phyloP scores from a whole-genome alignment of 1,140 invertebrate genomes.

The Pteromalus puparum region DNA sequence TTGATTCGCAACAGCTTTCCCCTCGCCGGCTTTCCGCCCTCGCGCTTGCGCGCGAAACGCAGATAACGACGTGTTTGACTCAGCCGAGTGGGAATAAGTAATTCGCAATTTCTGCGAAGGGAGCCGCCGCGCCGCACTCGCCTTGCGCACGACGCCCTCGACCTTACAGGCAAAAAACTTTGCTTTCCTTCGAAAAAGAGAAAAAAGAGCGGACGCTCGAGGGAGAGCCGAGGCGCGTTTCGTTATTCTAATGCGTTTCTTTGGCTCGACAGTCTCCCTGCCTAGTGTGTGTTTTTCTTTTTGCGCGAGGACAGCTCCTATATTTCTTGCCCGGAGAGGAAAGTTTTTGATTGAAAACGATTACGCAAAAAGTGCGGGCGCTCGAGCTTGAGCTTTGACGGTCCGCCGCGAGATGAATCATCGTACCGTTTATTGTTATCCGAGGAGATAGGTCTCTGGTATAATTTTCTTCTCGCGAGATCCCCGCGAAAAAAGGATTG shows the following conservation, averaged over 20 bases:
- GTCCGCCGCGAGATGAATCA: too few species aligned
- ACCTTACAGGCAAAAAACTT: slow-evolving; percentile 33
- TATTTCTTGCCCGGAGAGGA: not conserved
- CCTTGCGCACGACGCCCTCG: not conserved
- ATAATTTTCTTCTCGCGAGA: too few species aligned
- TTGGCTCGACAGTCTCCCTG: not conserved
- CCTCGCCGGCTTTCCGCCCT: not conserved
- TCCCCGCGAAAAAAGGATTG: too few species aligned
- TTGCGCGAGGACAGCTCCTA: not conserved
- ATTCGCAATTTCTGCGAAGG: slow-evolving; percentile 49
- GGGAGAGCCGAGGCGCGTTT: not conserved
- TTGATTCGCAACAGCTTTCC: slow-evolving; percentile 47
- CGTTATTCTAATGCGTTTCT: slow-evolving; percentile 27
- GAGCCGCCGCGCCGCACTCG: not conserved
- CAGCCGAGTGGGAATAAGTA: slow-evolving; percentile 52
- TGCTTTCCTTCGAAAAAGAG: slow-evolving; percentile 7
- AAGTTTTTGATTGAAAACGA: slow-evolving; percentile 29
- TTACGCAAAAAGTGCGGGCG: too few species aligned
- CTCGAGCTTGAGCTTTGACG: too few species aligned
- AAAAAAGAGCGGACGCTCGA: not conserved
- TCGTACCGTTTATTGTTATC: not conserved
- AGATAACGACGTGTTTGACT: slow-evolving; percentile 52
- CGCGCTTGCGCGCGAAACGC: not conserved
- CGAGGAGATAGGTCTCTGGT: too few species aligned
- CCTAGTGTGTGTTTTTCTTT: too few species aligned